These are phyloP conservation scores for Drosophila neotestacea DNA, from an alignment of 2,888 invertebrate species.

Conservation along the genomic window DNA sequence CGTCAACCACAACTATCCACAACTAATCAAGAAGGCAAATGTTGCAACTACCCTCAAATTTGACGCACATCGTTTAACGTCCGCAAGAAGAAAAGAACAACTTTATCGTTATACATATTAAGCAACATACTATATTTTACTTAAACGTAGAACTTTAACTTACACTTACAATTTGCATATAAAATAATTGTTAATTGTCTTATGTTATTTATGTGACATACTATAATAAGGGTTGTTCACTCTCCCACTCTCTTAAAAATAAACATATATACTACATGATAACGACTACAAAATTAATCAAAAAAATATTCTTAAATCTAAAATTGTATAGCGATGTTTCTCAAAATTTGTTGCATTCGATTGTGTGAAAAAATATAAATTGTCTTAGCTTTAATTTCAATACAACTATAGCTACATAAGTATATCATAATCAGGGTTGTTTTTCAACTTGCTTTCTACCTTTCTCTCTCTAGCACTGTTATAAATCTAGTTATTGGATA, in stretches of 20 bases:
- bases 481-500: no score
- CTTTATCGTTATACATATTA: background rate
- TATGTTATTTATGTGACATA: background rate
- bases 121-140: background rate
- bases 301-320: no score
- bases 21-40: slow-evolving; percentile 2
- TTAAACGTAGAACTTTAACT: background rate
- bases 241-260: no score
- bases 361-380: no score
- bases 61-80: background rate
- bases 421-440: no score
- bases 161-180: background rate
- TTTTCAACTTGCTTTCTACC: no score
- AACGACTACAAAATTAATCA: background rate
- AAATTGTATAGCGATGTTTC: background rate
- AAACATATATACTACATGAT: background rate
- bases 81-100: background rate
- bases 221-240: background rate
- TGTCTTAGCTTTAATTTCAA: no score
- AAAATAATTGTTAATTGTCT: background rate
- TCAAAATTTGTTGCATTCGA: background rate
- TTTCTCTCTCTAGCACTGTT: no score
- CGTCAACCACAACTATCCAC: slow-evolving; percentile 7
- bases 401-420: no score
- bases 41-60: background rate